phyloP scores from a whole-genome alignment of 1,140 invertebrate genomes.

The Microvelia longipes region DNA sequence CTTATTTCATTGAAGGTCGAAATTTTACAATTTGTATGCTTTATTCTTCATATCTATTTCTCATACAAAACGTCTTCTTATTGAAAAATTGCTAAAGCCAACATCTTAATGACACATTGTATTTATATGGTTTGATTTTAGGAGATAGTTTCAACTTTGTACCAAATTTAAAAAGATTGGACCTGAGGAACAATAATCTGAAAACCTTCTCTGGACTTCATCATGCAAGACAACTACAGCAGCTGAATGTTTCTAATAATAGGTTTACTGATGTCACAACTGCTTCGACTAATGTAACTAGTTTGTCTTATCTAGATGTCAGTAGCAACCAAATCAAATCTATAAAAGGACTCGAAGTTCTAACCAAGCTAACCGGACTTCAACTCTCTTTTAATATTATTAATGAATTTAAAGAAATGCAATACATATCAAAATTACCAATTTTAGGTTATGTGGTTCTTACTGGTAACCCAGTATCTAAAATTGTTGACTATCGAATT shows the following conservation, averaged over 20 bases:
- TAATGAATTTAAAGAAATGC: constrained; percentile 61
- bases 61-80: too few relatives aligned
- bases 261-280: background rate
- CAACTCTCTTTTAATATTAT: constrained; percentile 78
- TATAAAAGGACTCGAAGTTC: constrained; percentile 59
- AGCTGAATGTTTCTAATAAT: constrained; percentile 5
- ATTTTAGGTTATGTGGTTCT: constrained; percentile 72
- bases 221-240: background rate
- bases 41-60: too few relatives aligned
- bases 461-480: constrained; percentile 77
- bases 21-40: too few relatives aligned
- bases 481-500: constrained; percentile 73
- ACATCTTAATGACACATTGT: too few relatives aligned
- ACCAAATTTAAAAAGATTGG: constrained; percentile 53
- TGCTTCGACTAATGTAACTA: constrained; percentile 37
- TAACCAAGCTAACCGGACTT: constrained; percentile 68
- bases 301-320: constrained; percentile 60
- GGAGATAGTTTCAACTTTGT: constrained; percentile 62
- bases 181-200: constrained; percentile 61
- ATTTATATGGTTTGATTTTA: too few relatives aligned
- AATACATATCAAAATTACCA: constrained; percentile 60
- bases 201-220: constrained; percentile 25
- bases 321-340: constrained; percentile 68
- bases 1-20: too few relatives aligned
- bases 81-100: too few relatives aligned